A percentile compares a stretch with the other conserved stretches of the same genome.
phyloP scores from a whole-genome alignment of 2,797 vertebrate genomes.

The Micromesistius poutassou region DNA sequence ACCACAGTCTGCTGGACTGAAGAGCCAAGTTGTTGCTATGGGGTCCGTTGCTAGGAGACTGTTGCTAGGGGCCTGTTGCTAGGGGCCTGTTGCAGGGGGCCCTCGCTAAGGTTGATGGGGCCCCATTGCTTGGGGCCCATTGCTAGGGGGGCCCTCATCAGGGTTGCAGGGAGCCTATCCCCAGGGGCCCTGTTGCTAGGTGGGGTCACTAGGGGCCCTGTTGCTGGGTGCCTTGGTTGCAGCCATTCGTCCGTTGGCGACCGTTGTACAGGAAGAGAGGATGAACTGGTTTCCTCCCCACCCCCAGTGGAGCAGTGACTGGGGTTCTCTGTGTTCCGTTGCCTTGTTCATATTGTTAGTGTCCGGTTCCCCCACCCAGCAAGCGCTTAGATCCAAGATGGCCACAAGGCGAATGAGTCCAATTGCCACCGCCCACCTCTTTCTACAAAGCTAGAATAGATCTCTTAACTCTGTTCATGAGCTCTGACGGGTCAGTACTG shows the following conservation, averaged over 20 bases:
- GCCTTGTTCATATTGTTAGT: not conserved
- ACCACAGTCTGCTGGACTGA: conserved; percentile 11
- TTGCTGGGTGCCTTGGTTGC: not conserved
- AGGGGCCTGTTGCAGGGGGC: not conserved
- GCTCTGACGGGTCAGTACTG: not conserved
- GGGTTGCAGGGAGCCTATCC: not conserved
- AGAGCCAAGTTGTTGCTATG: not conserved
- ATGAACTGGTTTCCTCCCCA: not conserved
- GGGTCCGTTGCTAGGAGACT: not conserved
- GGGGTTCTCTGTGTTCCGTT: not conserved
- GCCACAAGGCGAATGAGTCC: not conserved
- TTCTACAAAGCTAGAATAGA: not conserved
- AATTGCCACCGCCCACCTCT: not conserved
- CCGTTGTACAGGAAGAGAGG: not conserved
- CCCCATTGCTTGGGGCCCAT: no score
- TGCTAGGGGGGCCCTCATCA: no score
- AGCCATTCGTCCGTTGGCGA: not conserved
- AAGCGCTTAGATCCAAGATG: not conserved
- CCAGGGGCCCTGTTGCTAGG: not conserved
- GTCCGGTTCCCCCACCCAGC: not conserved
- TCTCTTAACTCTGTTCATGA: not conserved
- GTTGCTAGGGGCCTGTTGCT: not conserved
- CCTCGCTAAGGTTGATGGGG: not conserved
- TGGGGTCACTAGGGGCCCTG: not conserved
- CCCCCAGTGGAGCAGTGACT: not conserved